A percentile compares a stretch with the other conserved stretches of the same genome.
Conservation (phyloP, 2,888 invertebrate species). For the Dynastes grantii region DNA sequence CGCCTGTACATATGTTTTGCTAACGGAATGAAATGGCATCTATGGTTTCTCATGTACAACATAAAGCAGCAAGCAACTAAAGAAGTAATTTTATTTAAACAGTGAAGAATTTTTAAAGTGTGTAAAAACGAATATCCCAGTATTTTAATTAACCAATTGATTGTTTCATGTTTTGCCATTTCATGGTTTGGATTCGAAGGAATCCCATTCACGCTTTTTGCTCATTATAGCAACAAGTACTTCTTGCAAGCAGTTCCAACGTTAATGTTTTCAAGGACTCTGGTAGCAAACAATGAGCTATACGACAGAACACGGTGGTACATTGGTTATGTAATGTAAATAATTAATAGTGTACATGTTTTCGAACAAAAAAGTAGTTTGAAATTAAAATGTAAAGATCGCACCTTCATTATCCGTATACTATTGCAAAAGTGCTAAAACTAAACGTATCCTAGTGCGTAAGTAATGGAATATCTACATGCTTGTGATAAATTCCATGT, state of each 20-base stretch:
- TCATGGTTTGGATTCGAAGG: conserved; percentile 6
- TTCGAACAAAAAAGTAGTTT: neutral
- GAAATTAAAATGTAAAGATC: neutral
- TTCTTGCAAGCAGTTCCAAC: conserved; percentile 8
- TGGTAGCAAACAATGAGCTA: neutral
- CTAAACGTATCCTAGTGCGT: neutral
- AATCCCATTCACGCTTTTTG: conserved; percentile 12
- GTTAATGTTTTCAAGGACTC: conserved; percentile 18
- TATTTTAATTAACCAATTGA: conserved; percentile 6
- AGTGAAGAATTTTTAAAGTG: neutral
- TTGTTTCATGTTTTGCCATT: neutral
- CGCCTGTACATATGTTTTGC: no score
- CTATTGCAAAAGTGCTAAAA: neutral
- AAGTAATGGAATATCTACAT: no score
- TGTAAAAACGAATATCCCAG: neutral
- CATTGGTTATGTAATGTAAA: neutral
- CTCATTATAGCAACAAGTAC: neutral
- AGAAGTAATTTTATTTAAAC: neutral
- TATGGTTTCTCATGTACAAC: neutral
- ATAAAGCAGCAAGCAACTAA: neutral
- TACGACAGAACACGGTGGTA: neutral
- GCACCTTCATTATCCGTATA: neutral
- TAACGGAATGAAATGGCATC: no score
- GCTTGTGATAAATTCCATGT: no score
- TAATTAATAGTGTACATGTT: neutral